Evolutionary conservation across 1,140 invertebrate genomes (phyloP).

Genomic region (Nymphalis io): DNA sequence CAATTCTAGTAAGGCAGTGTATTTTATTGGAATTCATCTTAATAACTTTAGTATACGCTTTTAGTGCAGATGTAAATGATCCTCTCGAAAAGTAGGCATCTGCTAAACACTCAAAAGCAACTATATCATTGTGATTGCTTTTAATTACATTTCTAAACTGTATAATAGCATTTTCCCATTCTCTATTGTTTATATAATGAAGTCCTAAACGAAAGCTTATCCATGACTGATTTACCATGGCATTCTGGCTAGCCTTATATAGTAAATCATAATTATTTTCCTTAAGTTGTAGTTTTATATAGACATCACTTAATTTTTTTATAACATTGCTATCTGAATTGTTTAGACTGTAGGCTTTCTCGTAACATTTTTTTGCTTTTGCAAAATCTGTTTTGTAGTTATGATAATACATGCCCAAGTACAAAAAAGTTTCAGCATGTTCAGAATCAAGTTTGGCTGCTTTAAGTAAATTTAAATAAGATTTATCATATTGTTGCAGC

Average conservation of each 20-base stretch:
- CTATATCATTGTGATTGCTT: conserved; percentile 85
- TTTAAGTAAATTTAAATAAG: conserved; percentile 85
- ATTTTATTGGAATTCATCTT: conserved; percentile 84
- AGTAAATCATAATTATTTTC: conserved; percentile 87
- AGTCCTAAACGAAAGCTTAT: conserved; percentile 90
- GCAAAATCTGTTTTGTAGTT: conserved; percentile 82
- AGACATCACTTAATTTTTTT: conserved; percentile 87
- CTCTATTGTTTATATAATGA: conserved; percentile 86
- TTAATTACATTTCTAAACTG: conserved; percentile 89
- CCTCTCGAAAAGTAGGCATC: conserved; percentile 93
- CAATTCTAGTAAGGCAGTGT: conserved; percentile 91
- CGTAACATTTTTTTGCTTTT: conserved; percentile 90
- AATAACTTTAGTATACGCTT: conserved; percentile 90
- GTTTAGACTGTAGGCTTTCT: conserved; percentile 90
- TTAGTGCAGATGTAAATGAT: conserved; percentile 91
- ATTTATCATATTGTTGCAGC: conserved; percentile 82
- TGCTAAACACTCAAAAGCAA: conserved; percentile 91
- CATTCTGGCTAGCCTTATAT: conserved; percentile 81
- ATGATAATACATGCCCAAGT: conserved; percentile 89
- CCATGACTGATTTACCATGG: conserved; percentile 84
- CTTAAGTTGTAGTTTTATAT: conserved; percentile 85
- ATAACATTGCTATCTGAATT: conserved; percentile 84
- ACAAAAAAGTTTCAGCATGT: conserved; percentile 87
- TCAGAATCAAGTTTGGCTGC: conserved; percentile 88
- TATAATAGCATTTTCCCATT: conserved; percentile 87